phyloP scores from a whole-genome alignment of 2,888 invertebrate species.

The Lepidonotus clava region DNA sequence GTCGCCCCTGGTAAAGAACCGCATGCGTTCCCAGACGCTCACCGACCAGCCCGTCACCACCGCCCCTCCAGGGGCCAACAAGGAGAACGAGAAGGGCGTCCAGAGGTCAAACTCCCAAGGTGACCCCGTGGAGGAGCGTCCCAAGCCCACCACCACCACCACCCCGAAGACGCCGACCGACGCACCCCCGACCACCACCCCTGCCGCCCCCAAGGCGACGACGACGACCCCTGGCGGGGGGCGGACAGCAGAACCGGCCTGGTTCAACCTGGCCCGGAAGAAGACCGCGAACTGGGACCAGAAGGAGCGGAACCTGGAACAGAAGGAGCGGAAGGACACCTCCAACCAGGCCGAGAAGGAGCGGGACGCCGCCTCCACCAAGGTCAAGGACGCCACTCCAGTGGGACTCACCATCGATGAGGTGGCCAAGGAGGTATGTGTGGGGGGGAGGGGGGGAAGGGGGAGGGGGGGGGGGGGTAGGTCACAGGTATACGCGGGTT shows the following conservation, averaged over 20 bases:
- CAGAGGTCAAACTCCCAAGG: constrained; percentile 21
- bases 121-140: background rate
- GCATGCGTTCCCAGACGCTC: constrained; percentile 70
- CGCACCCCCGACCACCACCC: background rate
- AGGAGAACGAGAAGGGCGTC: constrained; percentile 39
- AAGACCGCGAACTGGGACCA: constrained; percentile 61
- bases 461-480: too few species aligned
- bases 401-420: constrained; percentile 39
- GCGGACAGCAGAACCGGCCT: constrained; percentile 62
- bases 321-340: constrained; percentile 62
- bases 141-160: background rate
- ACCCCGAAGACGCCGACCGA: background rate
- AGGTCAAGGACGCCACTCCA: constrained; percentile 26
- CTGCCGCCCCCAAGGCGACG: too few species aligned
- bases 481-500: too few species aligned
- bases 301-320: constrained; percentile 59
- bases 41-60: constrained; percentile 69
- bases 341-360: constrained; percentile 61
- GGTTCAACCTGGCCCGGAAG: constrained; percentile 65
- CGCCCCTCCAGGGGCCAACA: constrained; percentile 30
- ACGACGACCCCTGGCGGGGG: background rate
- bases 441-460: too few species aligned
- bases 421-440: constrained; percentile 32
- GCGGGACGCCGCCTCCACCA: constrained; percentile 56
- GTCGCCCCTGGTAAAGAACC: background rate